Conservation (phyloP, 2,888 invertebrate genomes). For the Drosophila anomalipes region DNA sequence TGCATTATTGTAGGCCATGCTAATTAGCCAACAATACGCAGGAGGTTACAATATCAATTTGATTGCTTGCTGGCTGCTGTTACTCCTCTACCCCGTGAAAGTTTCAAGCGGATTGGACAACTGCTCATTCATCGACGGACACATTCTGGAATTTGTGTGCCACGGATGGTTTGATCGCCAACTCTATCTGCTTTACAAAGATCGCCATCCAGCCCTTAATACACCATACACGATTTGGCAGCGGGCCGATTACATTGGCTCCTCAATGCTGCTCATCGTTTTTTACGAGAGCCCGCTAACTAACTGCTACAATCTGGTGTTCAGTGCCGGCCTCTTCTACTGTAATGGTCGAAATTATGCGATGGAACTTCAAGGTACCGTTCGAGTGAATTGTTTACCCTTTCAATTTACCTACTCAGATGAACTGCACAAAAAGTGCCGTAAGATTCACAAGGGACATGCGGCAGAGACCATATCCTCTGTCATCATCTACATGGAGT, state of each 20-base stretch:
- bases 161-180: conserved; percentile 43
- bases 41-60: conserved; percentile 58
- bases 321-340: conserved; percentile 40
- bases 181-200: conserved; percentile 52
- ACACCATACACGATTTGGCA: conserved; percentile 65
- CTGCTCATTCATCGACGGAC: conserved; percentile 62
- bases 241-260: conserved; percentile 45
- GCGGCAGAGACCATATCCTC: conserved; percentile 44
- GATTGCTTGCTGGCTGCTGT: conserved; percentile 49
- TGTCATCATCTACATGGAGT: conserved; percentile 63
- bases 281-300: conserved; percentile 64
- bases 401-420: conserved; percentile 52
- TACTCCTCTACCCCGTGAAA: conserved; percentile 37
- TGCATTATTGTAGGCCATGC: conserved; percentile 68
- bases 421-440: conserved; percentile 42
- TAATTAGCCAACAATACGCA: conserved; percentile 60
- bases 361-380: conserved; percentile 1
- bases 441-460: background rate
- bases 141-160: conserved; percentile 60
- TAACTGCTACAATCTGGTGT: conserved; percentile 51
- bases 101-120: conserved; percentile 21
- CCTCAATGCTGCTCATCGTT: conserved; percentile 50
- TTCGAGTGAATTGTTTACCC: conserved; percentile 47
- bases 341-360: conserved; percentile 58
- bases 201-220: conserved; percentile 49